phyloP scores from a whole-genome alignment of 2,888 invertebrate genomes.

The Drosophila borborema region DNA sequence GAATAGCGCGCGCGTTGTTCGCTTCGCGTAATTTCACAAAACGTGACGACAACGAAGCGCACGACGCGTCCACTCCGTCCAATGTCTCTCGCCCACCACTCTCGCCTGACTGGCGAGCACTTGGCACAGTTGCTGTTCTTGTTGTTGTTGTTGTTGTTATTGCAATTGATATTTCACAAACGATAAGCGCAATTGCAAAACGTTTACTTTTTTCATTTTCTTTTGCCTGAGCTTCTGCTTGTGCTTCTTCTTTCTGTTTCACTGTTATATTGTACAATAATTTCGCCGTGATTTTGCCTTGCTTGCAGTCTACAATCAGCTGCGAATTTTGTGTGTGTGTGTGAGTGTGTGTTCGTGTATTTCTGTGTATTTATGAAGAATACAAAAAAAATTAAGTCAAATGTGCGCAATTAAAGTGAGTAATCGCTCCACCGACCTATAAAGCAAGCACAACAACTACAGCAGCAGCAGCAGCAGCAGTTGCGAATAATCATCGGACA shows the following conservation, averaged over 20 bases:
- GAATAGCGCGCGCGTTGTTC: slow-evolving; percentile 54
- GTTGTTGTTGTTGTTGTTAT: slow-evolving; percentile 44
- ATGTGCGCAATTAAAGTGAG: slow-evolving; percentile 78
- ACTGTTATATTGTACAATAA: slow-evolving; percentile 54
- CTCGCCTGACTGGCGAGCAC: slow-evolving; percentile 38
- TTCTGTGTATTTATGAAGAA: slow-evolving; percentile 51
- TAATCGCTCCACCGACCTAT: slow-evolving; percentile 60
- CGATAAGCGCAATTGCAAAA: slow-evolving; percentile 76
- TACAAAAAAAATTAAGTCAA: slow-evolving; percentile 64
- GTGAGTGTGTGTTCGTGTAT: not conserved
- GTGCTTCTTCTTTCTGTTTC: slow-evolving; percentile 29
- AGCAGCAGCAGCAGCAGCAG: slow-evolving; percentile 17
- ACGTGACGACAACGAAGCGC: slow-evolving; percentile 68
- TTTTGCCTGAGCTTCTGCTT: not conserved
- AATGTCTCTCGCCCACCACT: slow-evolving; percentile 20
- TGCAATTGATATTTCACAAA: slow-evolving; percentile 78
- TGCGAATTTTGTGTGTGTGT: not conserved
- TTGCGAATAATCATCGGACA: slow-evolving; percentile 40
- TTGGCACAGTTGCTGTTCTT: slow-evolving; percentile 52
- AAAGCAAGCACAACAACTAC: slow-evolving; percentile 33
- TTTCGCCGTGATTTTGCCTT: slow-evolving; percentile 58
- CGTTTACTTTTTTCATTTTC: slow-evolving; percentile 47
- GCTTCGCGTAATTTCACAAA: slow-evolving; percentile 75
- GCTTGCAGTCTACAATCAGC: slow-evolving; percentile 19
- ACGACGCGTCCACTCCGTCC: slow-evolving; percentile 6